Conservation (phyloP, 1,140 invertebrate species). For the Orchestia grillus region DNA sequence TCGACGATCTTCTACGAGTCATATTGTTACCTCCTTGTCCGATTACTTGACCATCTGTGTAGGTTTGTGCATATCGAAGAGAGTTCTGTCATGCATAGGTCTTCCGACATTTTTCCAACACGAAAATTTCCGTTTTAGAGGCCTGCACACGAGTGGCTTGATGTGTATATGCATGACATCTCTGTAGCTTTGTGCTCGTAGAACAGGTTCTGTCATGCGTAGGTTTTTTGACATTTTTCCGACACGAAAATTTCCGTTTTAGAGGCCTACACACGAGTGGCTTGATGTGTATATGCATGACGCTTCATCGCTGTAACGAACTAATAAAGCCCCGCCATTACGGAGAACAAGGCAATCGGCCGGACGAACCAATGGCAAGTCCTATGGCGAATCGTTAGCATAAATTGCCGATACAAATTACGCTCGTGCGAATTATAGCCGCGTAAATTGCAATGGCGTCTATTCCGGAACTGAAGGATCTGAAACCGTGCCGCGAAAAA, state of each 20-base stretch:
- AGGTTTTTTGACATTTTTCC: not conserved
- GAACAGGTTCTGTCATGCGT: too few species aligned
- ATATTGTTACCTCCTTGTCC: not conserved
- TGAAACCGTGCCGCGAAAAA: not conserved
- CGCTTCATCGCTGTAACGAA: slow-evolving; percentile 38
- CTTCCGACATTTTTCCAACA: not conserved
- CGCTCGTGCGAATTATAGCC: slow-evolving; percentile 37
- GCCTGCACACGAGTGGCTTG: not conserved
- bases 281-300: not conserved
- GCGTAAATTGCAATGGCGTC: slow-evolving; percentile 44
- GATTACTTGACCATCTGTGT: not conserved
- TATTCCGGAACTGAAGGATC: slow-evolving; percentile 37
- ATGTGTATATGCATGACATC: not conserved
- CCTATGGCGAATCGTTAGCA: slow-evolving; percentile 42
- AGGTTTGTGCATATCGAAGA: not conserved
- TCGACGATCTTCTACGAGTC: too few species aligned
- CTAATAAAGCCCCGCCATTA: slow-evolving; percentile 50
- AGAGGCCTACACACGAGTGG: not conserved
- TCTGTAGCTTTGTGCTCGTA: not conserved
- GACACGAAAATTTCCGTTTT: not conserved
- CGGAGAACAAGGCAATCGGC: slow-evolving; percentile 28
- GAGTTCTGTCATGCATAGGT: not conserved
- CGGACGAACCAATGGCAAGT: slow-evolving; percentile 11
- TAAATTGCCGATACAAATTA: slow-evolving; percentile 57
- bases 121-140: not conserved